Percentiles rank a stretch among this genome's conserved stretches.
Evolutionary conservation across 1,140 invertebrate genomes (phyloP).

Genomic region (Cyclargus thomasi): DNA sequence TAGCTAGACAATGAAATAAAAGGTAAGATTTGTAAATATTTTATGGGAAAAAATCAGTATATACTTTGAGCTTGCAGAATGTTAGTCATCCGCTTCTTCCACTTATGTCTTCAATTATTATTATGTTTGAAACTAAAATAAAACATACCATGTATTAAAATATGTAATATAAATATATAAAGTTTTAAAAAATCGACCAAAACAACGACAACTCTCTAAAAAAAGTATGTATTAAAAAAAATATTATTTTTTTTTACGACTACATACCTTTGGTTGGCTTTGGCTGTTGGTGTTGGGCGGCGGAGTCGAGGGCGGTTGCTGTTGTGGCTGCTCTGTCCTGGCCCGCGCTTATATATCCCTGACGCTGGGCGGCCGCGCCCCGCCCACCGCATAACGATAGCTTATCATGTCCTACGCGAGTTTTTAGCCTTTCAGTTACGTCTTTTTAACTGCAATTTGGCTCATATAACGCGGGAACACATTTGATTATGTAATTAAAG

Average conservation of each 20-base stretch:
- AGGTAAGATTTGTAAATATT: no score
- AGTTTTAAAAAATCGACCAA: no score
- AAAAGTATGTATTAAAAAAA: no score
- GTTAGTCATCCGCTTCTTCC: no score
- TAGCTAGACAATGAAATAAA: no score
- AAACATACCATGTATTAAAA: no score
- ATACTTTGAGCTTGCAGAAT: no score
- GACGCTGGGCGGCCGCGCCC: constrained; percentile 38
- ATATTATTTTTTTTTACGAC: neutral
- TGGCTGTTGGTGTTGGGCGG: neutral
- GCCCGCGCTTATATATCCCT: constrained; percentile 42
- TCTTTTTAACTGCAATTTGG: neutral
- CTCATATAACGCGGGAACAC: neutral
- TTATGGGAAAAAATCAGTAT: no score
- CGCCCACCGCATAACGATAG: constrained; percentile 34
- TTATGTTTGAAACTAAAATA: no score
- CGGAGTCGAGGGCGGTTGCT: neutral
- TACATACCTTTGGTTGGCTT: neutral
- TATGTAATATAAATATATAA: no score
- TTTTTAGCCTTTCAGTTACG: neutral
- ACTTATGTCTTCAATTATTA: no score
- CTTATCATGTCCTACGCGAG: neutral
- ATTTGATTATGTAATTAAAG: neutral
- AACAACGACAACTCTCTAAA: no score
- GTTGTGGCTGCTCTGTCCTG: neutral